Conservation (phyloP, 1,140 invertebrate genomes). For the Atta cephalotes region DNA sequence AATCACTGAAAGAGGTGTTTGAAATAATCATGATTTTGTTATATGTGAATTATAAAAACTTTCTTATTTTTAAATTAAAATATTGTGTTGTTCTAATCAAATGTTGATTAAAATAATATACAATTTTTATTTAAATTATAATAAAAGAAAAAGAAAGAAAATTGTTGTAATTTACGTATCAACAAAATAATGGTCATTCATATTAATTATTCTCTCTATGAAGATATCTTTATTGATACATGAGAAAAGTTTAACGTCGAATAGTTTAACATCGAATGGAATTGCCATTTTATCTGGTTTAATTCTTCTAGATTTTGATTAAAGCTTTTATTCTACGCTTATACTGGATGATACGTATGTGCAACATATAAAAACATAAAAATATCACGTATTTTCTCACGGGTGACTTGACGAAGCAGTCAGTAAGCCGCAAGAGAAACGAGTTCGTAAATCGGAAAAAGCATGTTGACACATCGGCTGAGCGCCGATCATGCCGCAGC, state of each 20-base stretch:
- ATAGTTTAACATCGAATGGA: neutral
- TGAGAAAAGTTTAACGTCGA: neutral
- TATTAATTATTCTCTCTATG: too few relatives aligned
- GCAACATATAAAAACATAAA: neutral
- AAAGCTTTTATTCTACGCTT: neutral
- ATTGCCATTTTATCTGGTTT: conserved; percentile 19
- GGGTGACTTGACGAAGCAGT: neutral
- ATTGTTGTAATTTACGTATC: too few relatives aligned
- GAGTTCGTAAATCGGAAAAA: conserved; percentile 38
- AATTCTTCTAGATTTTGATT: neutral
- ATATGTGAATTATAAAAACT: too few relatives aligned
- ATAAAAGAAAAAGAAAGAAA: too few relatives aligned
- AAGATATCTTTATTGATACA: neutral
- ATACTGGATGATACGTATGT: neutral
- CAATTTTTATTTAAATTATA: too few relatives aligned
- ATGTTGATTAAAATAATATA: too few relatives aligned
- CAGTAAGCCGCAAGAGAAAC: conserved; percentile 12
- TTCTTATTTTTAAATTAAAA: too few relatives aligned
- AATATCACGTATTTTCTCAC: neutral
- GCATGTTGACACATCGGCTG: conserved; percentile 67
- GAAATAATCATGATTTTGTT: too few relatives aligned
- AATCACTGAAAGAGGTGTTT: too few relatives aligned
- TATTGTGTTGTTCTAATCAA: too few relatives aligned
- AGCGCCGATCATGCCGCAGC: conserved; percentile 61
- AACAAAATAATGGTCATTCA: too few relatives aligned